Percentiles rank a stretch among this genome's conserved stretches.
Evolutionary conservation across 2,797 vertebrate species (phyloP).

Genomic region (Percopsis omiscomaycus): DNA sequence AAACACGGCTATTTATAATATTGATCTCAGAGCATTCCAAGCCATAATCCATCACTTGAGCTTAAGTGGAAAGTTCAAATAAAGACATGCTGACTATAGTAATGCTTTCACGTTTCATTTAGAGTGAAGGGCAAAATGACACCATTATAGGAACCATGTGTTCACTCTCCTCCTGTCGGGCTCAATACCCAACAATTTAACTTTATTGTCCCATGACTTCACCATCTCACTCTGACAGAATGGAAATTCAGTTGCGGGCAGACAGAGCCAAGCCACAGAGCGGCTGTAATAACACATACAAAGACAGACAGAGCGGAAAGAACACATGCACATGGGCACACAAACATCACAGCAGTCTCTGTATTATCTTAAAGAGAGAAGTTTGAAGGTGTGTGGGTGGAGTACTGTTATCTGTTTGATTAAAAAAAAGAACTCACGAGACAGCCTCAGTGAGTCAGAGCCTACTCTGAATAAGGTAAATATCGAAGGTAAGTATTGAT

Average conservation of each 20-base stretch:
- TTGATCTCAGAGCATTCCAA: constrained; percentile 26
- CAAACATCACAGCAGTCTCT: constrained; percentile 33
- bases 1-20: constrained; percentile 20
- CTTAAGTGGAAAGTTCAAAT: constrained; percentile 39
- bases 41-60: constrained; percentile 13
- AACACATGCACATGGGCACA: constrained; percentile 35
- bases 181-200: constrained; percentile 46
- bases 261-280: constrained; percentile 68
- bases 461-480: constrained; percentile 3
- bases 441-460: constrained; percentile 2
- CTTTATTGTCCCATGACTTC: constrained; percentile 73
- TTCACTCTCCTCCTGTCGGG: constrained; percentile 35
- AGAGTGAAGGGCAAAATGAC: constrained; percentile 26
- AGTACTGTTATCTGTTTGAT: constrained; percentile 28
- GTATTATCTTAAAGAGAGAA: constrained; percentile 37
- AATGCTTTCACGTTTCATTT: constrained; percentile 33
- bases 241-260: constrained; percentile 77
- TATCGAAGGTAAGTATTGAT: constrained; percentile 1
- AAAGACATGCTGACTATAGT: constrained; percentile 45
- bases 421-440: not conserved
- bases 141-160: constrained; percentile 66
- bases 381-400: constrained; percentile 27
- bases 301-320: constrained; percentile 58
- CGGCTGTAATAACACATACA: constrained; percentile 68
- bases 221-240: constrained; percentile 73